Percentiles rank a stretch among this genome's conserved stretches.
Conservation (phyloP, 2,797 vertebrate species). For the Sitta carolinensis region DNA sequence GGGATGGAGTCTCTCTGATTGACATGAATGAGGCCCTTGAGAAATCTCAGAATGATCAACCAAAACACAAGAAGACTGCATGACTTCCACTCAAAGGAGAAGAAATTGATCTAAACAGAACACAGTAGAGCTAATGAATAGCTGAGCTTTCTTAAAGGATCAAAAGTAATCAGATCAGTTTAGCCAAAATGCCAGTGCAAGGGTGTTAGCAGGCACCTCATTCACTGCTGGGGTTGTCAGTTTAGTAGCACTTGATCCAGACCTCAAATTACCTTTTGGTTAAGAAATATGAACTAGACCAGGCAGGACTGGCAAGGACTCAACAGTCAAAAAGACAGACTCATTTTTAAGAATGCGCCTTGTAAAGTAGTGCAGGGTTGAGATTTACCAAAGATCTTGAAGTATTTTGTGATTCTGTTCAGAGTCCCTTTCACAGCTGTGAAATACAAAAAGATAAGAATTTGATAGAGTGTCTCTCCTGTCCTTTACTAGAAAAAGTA, state of each 20-base stretch:
- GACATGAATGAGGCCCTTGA: not conserved
- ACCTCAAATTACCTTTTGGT: not conserved
- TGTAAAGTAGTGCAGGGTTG: not conserved
- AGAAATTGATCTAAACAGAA: not conserved
- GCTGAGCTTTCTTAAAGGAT: not conserved
- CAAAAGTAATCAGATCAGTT: not conserved
- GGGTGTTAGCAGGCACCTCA: not conserved
- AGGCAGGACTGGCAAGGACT: not conserved
- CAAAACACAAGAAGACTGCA: not conserved
- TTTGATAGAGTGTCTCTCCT: not conserved
- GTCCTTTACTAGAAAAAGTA: not conserved
- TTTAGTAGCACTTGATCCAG: not conserved
- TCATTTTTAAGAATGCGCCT: not conserved
- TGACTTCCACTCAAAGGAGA: not conserved
- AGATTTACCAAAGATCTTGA: not conserved
- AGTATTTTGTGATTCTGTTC: not conserved
- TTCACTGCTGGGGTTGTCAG: not conserved
- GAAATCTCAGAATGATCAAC: constrained; percentile 32
- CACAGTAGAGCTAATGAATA: not conserved
- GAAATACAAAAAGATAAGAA: not conserved
- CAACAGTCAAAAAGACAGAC: not conserved
- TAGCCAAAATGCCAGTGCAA: not conserved
- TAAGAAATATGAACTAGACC: not conserved
- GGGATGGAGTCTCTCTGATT: not conserved
- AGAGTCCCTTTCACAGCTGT: not conserved